Evolutionary conservation across 2,797 vertebrate genomes (phyloP).

Genomic region (Danio albolineatus): DNA sequence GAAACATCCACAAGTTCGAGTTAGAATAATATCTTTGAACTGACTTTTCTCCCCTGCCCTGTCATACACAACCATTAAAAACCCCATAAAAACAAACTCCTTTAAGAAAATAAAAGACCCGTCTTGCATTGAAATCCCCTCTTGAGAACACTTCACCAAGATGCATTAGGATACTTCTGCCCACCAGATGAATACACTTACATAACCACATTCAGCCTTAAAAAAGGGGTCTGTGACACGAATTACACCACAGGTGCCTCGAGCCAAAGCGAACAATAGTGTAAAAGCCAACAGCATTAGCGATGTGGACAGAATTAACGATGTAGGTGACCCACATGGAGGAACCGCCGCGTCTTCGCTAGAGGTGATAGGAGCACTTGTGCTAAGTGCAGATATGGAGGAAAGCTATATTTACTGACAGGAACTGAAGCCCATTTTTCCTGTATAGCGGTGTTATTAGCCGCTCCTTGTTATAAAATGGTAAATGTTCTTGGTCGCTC

Average conservation of each 20-base stretch:
- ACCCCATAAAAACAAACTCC: not conserved
- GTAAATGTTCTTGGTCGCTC: not conserved
- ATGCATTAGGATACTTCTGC: not conserved
- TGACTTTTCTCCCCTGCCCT: not conserved
- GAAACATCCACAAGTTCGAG: too few relatives aligned
- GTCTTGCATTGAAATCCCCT: not conserved
- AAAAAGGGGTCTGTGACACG: conserved; percentile 5
- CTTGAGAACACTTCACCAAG: not conserved
- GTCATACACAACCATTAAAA: not conserved
- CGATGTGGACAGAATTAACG: conserved; percentile 32
- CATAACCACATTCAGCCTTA: conserved; percentile 7
- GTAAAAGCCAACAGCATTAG: conserved; percentile 25
- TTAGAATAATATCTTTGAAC: too few relatives aligned
- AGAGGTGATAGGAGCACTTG: conserved; percentile 37
- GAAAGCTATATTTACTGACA: conserved; percentile 39
- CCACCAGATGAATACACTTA: conserved; percentile 3
- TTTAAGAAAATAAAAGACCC: not conserved
- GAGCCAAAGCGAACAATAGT: conserved; percentile 28
- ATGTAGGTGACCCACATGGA: conserved; percentile 36
- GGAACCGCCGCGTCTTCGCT: not conserved
- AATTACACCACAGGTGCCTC: conserved; percentile 27
- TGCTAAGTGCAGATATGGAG: conserved; percentile 46
- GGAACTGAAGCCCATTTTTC: conserved; percentile 40
- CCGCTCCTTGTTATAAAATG: conserved; percentile 24
- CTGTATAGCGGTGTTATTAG: conserved; percentile 33